Evolutionary conservation across 2,888 invertebrate species (phyloP).

Genomic region (Eurytoma californica): DNA sequence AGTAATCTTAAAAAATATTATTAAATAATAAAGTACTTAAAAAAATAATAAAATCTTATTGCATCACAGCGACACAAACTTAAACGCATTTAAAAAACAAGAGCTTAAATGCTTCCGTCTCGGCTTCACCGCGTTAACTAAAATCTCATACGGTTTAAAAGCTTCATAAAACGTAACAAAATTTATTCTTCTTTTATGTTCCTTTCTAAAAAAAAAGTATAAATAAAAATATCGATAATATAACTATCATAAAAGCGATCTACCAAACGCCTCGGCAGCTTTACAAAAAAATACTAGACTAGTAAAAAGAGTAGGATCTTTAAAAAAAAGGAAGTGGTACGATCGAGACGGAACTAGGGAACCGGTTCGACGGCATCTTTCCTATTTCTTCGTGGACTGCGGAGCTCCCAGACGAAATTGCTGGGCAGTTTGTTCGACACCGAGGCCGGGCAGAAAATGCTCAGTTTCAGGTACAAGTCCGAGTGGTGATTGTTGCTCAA

Average conservation of each 20-base stretch:
- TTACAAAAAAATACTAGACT: conserved; percentile 49
- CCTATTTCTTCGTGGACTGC: conserved; percentile 55
- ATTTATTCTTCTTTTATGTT: conserved; percentile 19
- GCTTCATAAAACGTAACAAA: conserved; percentile 34
- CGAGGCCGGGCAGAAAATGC: conserved; percentile 67
- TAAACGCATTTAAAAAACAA: neutral
- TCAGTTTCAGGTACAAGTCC: conserved; percentile 67
- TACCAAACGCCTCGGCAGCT: conserved; percentile 25
- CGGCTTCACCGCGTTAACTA: neutral
- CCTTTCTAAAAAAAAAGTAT: conserved; percentile 29
- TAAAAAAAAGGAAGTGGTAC: conserved; percentile 47
- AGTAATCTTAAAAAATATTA: neutral
- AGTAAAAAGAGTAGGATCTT: conserved; percentile 42
- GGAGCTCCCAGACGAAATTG: conserved; percentile 68
- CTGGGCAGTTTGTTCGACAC: conserved; percentile 66
- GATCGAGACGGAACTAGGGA: neutral
- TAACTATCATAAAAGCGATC: conserved; percentile 20
- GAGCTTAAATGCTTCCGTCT: neutral
- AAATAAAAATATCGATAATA: conserved; percentile 49
- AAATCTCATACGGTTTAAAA: conserved; percentile 15
- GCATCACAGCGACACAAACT: too few species aligned
- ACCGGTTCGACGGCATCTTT: too few species aligned
- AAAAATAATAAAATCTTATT: too few species aligned
- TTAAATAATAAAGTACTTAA: neutral
- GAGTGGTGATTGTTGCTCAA: conserved; percentile 49